Evolutionary conservation across 2,888 invertebrate species (phyloP).

Genomic region (Protonemura montana): DNA sequence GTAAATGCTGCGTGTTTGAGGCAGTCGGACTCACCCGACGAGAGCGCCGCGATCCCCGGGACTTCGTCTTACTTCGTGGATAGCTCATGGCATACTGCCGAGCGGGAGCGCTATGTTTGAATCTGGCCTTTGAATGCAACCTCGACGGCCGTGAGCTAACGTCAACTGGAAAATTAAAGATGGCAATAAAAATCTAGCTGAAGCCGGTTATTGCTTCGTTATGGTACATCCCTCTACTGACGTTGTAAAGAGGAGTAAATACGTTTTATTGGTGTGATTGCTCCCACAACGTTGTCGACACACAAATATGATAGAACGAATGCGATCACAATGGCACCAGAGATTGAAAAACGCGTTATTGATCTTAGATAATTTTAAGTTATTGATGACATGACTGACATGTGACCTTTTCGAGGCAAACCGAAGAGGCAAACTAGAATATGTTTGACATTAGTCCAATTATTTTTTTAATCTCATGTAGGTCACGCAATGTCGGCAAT

Average conservation of each 20-base stretch:
- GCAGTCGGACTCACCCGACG: constrained; percentile 27
- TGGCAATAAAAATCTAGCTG: not conserved
- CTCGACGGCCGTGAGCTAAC: not conserved
- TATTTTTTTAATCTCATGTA: not conserved
- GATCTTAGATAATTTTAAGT: not conserved
- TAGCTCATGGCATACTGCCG: constrained; percentile 35
- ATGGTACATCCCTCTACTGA: not conserved
- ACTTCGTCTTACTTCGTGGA: constrained; percentile 30
- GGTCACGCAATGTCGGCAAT: not conserved
- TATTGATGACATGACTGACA: not conserved
- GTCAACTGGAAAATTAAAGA: not conserved
- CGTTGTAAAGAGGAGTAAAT: not conserved
- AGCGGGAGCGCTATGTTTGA: constrained; percentile 27
- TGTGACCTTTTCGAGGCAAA: not conserved
- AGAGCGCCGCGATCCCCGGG: constrained; percentile 13
- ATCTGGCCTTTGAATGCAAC: not conserved
- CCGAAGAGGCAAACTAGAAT: not conserved
- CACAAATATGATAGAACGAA: not conserved
- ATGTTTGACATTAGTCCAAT: constrained; percentile 1
- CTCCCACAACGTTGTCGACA: not conserved
- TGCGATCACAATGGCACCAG: not conserved
- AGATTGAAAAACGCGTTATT: not conserved
- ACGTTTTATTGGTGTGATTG: not conserved
- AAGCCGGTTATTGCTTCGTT: not conserved
- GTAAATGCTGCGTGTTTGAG: constrained; percentile 10